Evolutionary conservation across 2,797 vertebrate genomes (phyloP).

Genomic region (Rhabdomys pumilio): DNA sequence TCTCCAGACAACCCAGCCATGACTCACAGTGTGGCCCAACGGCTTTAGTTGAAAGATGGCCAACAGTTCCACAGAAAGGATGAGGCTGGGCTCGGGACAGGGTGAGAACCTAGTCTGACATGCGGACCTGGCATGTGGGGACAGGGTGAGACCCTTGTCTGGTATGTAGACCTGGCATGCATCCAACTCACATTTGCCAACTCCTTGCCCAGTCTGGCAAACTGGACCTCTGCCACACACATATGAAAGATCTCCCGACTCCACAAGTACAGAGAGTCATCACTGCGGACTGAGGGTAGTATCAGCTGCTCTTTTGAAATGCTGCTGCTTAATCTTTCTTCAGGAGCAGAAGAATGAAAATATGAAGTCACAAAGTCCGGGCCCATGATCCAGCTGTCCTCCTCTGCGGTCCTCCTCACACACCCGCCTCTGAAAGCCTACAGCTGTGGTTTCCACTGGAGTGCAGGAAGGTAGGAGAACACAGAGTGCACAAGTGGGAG

Average conservation of each 20-base stretch:
- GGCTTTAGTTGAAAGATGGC: constrained; percentile 16
- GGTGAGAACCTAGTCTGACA: background rate
- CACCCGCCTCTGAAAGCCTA: constrained; percentile 3
- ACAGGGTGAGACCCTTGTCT: background rate
- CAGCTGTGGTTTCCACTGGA: constrained; percentile 51
- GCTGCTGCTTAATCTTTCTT: constrained; percentile 77
- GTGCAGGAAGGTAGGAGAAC: background rate
- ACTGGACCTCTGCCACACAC: constrained; percentile 68
- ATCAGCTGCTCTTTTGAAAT: constrained; percentile 78
- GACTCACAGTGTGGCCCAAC: background rate
- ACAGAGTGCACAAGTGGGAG: background rate
- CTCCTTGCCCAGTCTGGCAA: constrained; percentile 51
- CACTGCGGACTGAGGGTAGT: constrained; percentile 47
- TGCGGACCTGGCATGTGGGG: background rate
- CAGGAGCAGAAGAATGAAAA: constrained; percentile 73
- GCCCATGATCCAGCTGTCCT: constrained; percentile 75
- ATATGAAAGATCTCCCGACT: constrained; percentile 63
- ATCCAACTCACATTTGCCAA: constrained; percentile 49
- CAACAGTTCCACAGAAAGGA: background rate
- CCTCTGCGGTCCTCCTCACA: constrained; percentile 55
- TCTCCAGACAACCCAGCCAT: background rate
- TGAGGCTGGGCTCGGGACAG: background rate
- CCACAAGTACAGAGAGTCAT: constrained; percentile 48
- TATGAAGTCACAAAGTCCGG: constrained; percentile 74
- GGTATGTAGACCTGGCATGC: constrained; percentile 10